A percentile compares a stretch with the other conserved stretches of the same genome.
Evolutionary conservation across 2,797 vertebrate species (phyloP).

Genomic region (Spondyliosoma cantharus): DNA sequence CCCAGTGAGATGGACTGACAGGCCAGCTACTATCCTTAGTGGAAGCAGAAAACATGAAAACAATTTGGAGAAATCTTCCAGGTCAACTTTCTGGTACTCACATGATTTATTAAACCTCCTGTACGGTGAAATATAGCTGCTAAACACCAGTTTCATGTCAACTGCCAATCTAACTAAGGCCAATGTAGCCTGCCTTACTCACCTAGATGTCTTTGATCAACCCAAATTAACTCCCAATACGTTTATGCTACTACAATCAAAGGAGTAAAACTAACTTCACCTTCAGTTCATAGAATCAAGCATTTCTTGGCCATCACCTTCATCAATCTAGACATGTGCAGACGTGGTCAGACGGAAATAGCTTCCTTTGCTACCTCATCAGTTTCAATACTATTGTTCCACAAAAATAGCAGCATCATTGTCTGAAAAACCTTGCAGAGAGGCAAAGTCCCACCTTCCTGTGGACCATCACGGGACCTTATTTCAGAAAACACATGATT

Average conservation of each 20-base stretch:
- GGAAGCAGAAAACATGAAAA: too few relatives aligned
- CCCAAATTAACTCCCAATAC: not conserved
- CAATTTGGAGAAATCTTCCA: too few relatives aligned
- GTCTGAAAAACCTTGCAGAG: constrained; percentile 11
- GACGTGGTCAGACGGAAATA: not conserved
- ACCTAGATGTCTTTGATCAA: not conserved
- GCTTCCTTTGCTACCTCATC: not conserved
- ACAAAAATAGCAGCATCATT: not conserved
- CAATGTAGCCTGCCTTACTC: not conserved
- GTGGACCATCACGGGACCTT: too few relatives aligned
- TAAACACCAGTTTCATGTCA: not conserved
- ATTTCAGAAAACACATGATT: too few relatives aligned
- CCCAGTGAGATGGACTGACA: too few relatives aligned
- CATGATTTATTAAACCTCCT: too few relatives aligned
- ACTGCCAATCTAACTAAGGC: too few relatives aligned
- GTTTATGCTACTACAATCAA: not conserved
- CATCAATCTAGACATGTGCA: not conserved
- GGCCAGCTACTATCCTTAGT: too few relatives aligned
- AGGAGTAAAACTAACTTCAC: not conserved
- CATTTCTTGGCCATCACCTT: too few relatives aligned
- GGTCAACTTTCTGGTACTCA: too few relatives aligned
- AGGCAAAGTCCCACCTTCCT: too few relatives aligned
- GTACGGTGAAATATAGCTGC: too few relatives aligned
- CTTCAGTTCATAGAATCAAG: not conserved
- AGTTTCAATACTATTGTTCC: not conserved